Evolutionary conservation across 2,888 invertebrate genomes (phyloP).

Genomic region (Hydraecia micacea): DNA sequence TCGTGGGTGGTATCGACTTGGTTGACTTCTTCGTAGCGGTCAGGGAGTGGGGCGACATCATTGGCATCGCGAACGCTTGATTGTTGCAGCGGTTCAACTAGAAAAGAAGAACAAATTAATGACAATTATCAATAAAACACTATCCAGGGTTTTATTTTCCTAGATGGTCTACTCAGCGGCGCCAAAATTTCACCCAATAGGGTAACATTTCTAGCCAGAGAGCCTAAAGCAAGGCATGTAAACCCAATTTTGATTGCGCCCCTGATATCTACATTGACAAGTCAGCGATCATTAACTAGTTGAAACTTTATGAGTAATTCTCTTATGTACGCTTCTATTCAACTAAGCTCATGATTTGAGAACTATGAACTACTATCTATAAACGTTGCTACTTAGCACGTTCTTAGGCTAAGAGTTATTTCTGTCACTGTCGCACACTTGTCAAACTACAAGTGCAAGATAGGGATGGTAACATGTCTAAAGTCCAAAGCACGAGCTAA

Average conservation of each 20-base stretch:
- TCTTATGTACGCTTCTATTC: neutral
- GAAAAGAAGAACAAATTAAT: constrained; percentile 49
- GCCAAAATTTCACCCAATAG: no score
- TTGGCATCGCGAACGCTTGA: constrained; percentile 81
- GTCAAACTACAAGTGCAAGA: neutral
- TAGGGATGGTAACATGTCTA: neutral
- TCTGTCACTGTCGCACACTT: neutral
- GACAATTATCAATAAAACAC: neutral
- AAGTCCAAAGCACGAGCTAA: neutral
- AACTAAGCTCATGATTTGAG: neutral
- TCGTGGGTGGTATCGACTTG: constrained; percentile 76
- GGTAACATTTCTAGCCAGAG: neutral
- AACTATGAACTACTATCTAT: no score
- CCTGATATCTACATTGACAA: neutral
- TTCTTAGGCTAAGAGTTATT: neutral
- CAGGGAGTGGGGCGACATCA: constrained; percentile 66
- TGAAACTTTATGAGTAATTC: neutral
- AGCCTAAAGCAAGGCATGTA: neutral
- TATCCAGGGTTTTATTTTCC: neutral
- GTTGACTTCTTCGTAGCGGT: constrained; percentile 63
- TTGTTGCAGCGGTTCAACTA: constrained; percentile 86
- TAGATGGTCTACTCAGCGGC: neutral
- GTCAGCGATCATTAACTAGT: neutral
- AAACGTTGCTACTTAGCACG: no score
- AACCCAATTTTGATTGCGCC: neutral